Base-by-base conservation (phyloP, 2,888 invertebrate genomes). In the Cynaeus angustus region DNA sequence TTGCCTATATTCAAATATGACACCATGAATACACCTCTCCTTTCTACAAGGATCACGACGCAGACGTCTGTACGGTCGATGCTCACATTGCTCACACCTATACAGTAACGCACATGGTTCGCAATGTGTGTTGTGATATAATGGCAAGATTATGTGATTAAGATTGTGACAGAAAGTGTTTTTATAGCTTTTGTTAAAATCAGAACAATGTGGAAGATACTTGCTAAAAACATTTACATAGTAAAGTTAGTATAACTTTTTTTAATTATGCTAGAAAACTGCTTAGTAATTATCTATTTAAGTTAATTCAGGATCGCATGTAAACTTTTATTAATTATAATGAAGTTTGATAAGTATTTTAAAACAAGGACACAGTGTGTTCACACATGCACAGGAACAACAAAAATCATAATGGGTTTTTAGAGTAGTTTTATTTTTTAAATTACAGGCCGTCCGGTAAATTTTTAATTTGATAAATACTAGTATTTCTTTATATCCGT, bases 51-150 rank as follows among this genome's bases (percentile, higher is more conserved):
- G 13, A 41, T 41, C 12, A n/a, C 13, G 41, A 12, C 13, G 41
- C 12, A 41, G 5, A 41, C 41, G 13, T 41, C 13, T n/a, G 12
- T 41, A 12, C n/a, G 33, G 33, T 33, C 33, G 33, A 33, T n/a
- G 33, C 7, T 33, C 33, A 21, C 37, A 37, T 37, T 37, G 37
- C 8, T 37, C 37, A 12, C 41, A 10, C 41, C 41, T 41, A 41
- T 41, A 13, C 10, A 41, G 3, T 41, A 41, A n/a, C 41, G 41
- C 41, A 41, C 41, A 41, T 41, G 41, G 33, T 33, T 41, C 10
- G 12, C 41, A 41, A 13, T 12, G 12, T 12, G 6, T 41, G 41
- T 41, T 33, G 41, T 41, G 41, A 41, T 41, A 41, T 41, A 41
- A 3, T 1, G 41, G 2, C 10, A 41, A 12, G 10, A 13, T 41